These are phyloP conservation scores for Bombylius discolor DNA, from an alignment of 2,888 invertebrate species.

Conservation along the genomic window DNA sequence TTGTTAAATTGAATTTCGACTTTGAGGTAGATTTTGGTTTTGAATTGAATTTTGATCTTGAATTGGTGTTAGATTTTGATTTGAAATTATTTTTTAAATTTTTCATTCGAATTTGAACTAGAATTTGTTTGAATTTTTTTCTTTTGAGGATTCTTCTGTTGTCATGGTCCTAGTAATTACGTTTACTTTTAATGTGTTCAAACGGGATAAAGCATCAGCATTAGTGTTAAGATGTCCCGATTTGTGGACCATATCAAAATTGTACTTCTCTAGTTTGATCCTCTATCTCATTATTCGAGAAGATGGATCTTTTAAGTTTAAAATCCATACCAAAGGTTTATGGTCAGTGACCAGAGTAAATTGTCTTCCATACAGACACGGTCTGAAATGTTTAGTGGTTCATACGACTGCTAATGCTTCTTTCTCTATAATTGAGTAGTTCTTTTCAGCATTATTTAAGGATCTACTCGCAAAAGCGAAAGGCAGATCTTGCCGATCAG, in stretches of 20 bases:
- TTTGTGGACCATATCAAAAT: slow-evolving; percentile 18
- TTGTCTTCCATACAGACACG: slow-evolving; percentile 18
- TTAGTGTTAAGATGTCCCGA: slow-evolving; percentile 14
- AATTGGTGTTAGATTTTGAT: too few species aligned
- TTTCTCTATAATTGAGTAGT: slow-evolving; percentile 19
- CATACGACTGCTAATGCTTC: slow-evolving; percentile 15
- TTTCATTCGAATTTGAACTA: too few species aligned
- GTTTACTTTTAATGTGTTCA: too few species aligned
- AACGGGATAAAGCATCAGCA: slow-evolving; percentile 10
- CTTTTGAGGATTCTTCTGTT: too few species aligned
- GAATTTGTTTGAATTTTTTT: too few species aligned
- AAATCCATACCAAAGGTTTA: slow-evolving; percentile 18
- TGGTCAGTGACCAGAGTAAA: slow-evolving; percentile 22
- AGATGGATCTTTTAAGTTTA: slow-evolving; percentile 16
- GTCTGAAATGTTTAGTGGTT: slow-evolving; percentile 17
- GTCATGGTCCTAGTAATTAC: too few species aligned
- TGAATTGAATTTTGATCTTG: too few species aligned
- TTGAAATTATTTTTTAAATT: too few species aligned
- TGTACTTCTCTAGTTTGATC: slow-evolving; percentile 20
- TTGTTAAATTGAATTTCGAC: too few species aligned
- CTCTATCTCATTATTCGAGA: slow-evolving; percentile 19
- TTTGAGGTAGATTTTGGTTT: too few species aligned
- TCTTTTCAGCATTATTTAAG: slow-evolving; percentile 16
- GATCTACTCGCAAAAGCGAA: slow-evolving; percentile 19
- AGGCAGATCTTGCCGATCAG: slow-evolving; percentile 11